Conservation (phyloP, 2,113 vertebrate species). For the Oxyura jamaicensis region DNA sequence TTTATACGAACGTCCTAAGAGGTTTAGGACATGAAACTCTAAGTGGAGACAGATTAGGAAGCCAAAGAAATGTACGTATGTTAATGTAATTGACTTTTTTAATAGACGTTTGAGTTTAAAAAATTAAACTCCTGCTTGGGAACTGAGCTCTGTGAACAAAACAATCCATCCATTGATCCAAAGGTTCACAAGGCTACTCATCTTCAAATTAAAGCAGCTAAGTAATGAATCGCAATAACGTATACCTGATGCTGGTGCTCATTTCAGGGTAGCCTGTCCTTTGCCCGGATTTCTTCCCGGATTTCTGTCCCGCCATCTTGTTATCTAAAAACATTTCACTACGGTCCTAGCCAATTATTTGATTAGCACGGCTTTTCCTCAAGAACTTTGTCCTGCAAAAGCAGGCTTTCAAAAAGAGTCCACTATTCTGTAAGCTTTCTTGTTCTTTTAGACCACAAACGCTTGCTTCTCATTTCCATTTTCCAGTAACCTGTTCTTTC, state of each 20-base stretch:
- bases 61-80: not conserved
- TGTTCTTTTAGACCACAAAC: not conserved
- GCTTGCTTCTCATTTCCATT: not conserved
- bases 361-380: not conserved
- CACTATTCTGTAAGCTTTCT: not conserved
- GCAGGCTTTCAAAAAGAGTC: not conserved
- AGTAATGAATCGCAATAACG: not conserved
- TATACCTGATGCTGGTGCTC: accelerated
- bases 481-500: not conserved
- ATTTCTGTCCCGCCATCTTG: not conserved
- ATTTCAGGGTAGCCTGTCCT: not conserved
- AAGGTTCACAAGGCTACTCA: not conserved
- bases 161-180: not conserved
- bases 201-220: not conserved
- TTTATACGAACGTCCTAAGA: not conserved
- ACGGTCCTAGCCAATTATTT: not conserved
- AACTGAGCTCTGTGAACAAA: not conserved
- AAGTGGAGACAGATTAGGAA: not conserved
- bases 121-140: not conserved
- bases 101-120: not conserved
- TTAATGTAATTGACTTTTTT: not conserved
- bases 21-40: not conserved
- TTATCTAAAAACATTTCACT: not conserved
- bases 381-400: not conserved
- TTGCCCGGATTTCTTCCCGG: not conserved